These are phyloP conservation scores for Collichthys lucidus DNA, from an alignment of 2,113 vertebrate genomes.

Conservation along the genomic window DNA sequence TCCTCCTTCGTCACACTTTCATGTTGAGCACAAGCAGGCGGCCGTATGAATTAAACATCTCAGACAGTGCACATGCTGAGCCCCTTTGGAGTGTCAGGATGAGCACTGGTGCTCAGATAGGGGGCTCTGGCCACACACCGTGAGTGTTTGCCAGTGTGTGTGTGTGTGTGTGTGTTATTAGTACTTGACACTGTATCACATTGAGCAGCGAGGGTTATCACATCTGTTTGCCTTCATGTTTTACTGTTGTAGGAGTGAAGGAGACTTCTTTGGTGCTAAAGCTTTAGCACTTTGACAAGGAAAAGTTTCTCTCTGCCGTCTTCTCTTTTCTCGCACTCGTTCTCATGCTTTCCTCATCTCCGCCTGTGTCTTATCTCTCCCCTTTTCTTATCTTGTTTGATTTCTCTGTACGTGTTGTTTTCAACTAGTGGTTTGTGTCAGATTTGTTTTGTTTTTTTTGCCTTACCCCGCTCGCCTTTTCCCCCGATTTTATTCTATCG, in stretches of 20 bases:
- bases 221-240: slow-evolving; percentile 56
- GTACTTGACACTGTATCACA: slow-evolving; percentile 38
- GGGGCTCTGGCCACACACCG: slow-evolving; percentile 56
- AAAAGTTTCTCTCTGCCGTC: slow-evolving; percentile 18
- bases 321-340: neutral
- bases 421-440: slow-evolving; percentile 47
- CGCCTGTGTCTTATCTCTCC: slow-evolving; percentile 25
- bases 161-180: slow-evolving; percentile 11
- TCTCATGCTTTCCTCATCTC: slow-evolving; percentile 20
- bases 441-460: neutral
- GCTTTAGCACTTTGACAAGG: slow-evolving; percentile 11
- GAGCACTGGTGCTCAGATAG: slow-evolving; percentile 49
- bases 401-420: slow-evolving; percentile 46
- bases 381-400: slow-evolving; percentile 53
- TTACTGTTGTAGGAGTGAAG: slow-evolving; percentile 18
- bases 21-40: slow-evolving; percentile 46
- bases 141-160: slow-evolving; percentile 43
- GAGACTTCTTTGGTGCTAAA: neutral
- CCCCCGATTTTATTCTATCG: neutral
- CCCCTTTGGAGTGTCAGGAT: slow-evolving; percentile 67
- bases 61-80: slow-evolving; percentile 55
- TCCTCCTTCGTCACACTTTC: slow-evolving; percentile 50
- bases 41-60: slow-evolving; percentile 78
- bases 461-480: neutral
- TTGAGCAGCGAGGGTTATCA: slow-evolving; percentile 49